Base-by-base conservation (phyloP, 1,140 invertebrate species). In the Hirudo medicinalis region DNA sequence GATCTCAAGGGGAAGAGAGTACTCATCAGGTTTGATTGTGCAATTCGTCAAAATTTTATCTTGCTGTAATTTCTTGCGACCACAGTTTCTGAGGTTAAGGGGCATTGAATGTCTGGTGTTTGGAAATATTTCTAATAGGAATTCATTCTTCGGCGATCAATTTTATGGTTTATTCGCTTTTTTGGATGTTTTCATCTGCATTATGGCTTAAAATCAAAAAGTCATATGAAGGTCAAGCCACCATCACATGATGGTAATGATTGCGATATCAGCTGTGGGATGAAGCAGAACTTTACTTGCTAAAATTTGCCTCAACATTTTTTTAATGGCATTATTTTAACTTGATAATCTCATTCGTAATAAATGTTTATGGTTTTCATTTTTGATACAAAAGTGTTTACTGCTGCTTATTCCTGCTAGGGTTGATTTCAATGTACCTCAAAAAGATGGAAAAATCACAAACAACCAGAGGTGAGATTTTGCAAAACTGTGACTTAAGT, bases 361-460 rank as follows among this genome's bases (percentile, higher is more conserved):
- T 71, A 53, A 71, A 29, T 67, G 54, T n/a, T 57, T 68, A 67
- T 53, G 70, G 60, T 32, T 67, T 49, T 29, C 9, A 49, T 11
- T 49, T 49, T 49, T 49, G 15, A 49, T 49, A 17, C 43, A 49
- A 49, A 49, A 49, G 13, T 11, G 11, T 49, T 15, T 15, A 49
- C 43, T 17, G 43, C 15, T 11, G 43, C 11, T 49, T 49, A 49
- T 49, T 11, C 15, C 11, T 40, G 4, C 27, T 78, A 94, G 94
- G 81, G 96, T 99, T 40, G 96, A 99, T 80, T 99, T 99, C 83
- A 99, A 99, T 85, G 94, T 99, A n/a, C 97, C 97, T 0, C 83
- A 97, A 74, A 97, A 98, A 83, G 92, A 95, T 76, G 92, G 91
- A 11, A 89, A 90, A 75, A 96, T 99, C 69, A 97, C 94, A 0